Conservation (phyloP, 64 coral and sea anemone species). For the Actinia equina region DNA sequence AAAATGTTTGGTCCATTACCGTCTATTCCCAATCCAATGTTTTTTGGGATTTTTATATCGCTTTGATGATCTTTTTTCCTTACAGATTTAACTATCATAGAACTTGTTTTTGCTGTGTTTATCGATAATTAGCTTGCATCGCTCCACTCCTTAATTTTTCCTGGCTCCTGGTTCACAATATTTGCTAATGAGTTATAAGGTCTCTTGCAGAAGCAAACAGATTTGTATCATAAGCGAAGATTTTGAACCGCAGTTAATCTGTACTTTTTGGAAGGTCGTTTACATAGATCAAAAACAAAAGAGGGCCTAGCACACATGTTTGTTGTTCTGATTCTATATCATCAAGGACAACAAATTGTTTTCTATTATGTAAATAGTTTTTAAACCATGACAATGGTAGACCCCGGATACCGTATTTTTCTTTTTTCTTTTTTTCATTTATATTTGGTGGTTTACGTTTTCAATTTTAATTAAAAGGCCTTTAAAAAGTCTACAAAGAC, state of each 20-base stretch:
- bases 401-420: too few species aligned
- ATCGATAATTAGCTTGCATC: slow-evolving; percentile 22
- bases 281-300: slow-evolving; percentile 25
- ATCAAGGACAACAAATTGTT: too few species aligned
- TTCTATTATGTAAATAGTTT: too few species aligned
- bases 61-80: background rate
- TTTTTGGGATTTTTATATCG: background rate
- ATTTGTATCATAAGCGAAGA: slow-evolving; percentile 25
- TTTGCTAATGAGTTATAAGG: background rate
- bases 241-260: background rate
- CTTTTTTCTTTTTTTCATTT: too few species aligned
- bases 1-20: too few species aligned
- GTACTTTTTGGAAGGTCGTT: slow-evolving; percentile 20
- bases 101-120: slow-evolving; percentile 22
- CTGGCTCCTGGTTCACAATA: background rate
- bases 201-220: background rate
- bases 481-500: too few species aligned
- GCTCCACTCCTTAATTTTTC: slow-evolving; percentile 17
- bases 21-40: background rate
- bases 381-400: too few species aligned
- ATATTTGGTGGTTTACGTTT: too few species aligned
- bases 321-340: too few species aligned
- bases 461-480: too few species aligned
- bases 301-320: background rate
- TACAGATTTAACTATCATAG: slow-evolving; percentile 21